Conservation (phyloP, 2,797 vertebrate species). For the Lithobates sylvaticus region DNA sequence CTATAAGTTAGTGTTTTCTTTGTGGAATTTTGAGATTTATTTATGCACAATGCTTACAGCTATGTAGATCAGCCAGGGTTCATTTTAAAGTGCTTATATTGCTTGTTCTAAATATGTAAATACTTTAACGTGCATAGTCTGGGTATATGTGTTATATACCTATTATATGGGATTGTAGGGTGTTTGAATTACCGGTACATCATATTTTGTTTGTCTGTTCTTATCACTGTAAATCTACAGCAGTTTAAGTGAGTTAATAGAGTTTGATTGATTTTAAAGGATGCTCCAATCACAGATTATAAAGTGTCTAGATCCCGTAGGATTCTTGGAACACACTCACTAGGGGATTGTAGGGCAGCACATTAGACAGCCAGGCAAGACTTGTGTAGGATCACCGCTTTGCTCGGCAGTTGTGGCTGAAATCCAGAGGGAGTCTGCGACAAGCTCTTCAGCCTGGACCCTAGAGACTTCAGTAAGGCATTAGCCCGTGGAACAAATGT, state of each 20-base stretch:
- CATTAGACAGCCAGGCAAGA: conserved; percentile 28
- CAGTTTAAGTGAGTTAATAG: background rate
- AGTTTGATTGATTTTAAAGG: conserved; percentile 10
- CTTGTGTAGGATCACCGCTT: background rate
- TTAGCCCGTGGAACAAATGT: conserved; percentile 11
- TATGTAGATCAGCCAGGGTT: too few relatives aligned
- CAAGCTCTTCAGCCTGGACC: background rate
- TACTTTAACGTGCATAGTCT: too few relatives aligned
- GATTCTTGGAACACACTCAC: background rate
- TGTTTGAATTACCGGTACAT: background rate
- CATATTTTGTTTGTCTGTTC: background rate
- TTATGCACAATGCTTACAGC: too few relatives aligned
- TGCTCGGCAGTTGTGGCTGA: background rate
- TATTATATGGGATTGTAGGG: background rate
- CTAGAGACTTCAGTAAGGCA: background rate
- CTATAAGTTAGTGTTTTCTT: too few relatives aligned
- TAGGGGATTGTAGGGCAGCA: conserved; percentile 20
- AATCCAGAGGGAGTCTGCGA: background rate
- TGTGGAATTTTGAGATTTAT: too few relatives aligned
- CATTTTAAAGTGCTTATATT: too few relatives aligned
- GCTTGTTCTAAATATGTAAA: too few relatives aligned
- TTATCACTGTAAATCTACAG: background rate
- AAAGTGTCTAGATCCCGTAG: conserved; percentile 10
- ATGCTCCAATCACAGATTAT: conserved; percentile 3
- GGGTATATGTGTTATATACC: too few relatives aligned